Conservation (phyloP, 2,797 vertebrate species). For the Acridotheres tristis region DNA sequence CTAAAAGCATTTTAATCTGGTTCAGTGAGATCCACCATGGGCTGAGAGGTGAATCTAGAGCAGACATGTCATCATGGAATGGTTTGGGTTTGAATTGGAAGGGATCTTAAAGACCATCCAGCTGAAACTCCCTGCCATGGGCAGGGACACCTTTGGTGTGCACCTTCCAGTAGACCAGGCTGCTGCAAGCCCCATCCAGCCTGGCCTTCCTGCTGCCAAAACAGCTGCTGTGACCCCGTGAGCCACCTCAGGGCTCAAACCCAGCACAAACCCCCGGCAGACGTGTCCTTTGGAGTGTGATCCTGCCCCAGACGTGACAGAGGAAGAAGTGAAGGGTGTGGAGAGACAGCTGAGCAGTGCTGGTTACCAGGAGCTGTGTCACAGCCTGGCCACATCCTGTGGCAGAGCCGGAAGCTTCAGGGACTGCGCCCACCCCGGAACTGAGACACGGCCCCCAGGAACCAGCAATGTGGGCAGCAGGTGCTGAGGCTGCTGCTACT, state of each 20-base stretch:
- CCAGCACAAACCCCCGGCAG: background rate
- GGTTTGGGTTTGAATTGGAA: background rate
- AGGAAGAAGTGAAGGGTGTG: background rate
- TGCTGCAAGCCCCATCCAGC: background rate
- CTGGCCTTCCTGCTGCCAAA: background rate
- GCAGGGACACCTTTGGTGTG: background rate
- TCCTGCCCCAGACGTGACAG: background rate
- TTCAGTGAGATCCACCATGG: background rate
- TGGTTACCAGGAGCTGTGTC: background rate
- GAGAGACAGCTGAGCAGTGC: background rate
- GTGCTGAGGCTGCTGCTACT: background rate
- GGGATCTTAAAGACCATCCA: background rate
- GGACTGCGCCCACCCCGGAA: background rate
- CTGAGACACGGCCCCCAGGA: rapidly evolving
- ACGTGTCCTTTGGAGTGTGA: rapidly evolving
- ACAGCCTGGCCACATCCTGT: slow-evolving; percentile 64
- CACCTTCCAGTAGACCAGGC: background rate
- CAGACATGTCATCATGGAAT: background rate
- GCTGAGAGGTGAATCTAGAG: background rate
- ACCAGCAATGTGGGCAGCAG: background rate
- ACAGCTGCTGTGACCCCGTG: rapidly evolving
- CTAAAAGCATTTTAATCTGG: background rate
- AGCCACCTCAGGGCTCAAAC: background rate
- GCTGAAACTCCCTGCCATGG: background rate
- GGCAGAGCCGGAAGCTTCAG: background rate